Base-by-base conservation (phyloP, 2,113 vertebrate genomes). In the Hyperopisus bebe region DNA sequence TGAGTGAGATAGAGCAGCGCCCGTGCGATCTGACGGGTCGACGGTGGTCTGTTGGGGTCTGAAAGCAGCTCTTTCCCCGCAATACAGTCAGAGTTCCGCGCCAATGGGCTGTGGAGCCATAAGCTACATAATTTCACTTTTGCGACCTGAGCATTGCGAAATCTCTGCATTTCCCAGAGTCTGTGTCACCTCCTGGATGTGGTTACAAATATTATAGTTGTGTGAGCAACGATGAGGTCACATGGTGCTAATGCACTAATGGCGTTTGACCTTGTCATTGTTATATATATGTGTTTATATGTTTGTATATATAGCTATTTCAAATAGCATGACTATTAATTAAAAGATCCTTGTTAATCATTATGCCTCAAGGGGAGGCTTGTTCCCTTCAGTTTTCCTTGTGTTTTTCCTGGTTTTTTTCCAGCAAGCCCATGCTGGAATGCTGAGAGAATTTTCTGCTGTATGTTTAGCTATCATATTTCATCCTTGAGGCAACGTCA, bases 331-430 rank as follows among this genome's bases (percentile, higher is more conserved):
- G 92, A 92, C 92, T 85, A 91, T 93, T 94, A 94, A 95, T 94
- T 93, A 93, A 92, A 90, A 92, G 88, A 89, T 91, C 89, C 91
- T 89, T 92, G 94, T 93, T 93, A 94, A 94, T 94, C 92, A 93
- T 91, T 90, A 90, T 90, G 46, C 3, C 88, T 88, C 48, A 88
- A 91, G 92, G 92, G 89, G 90, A 93, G 92, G 93, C 90, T 93
- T 55, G 90, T 89, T 91, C 62, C 91, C 89, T 92, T 91, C 53
- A 53, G 88, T 50, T 90, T 92, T 92, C 94, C 92, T 92, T 92
- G 89, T 89, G 93, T 92, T 90, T 92, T 90, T 93, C 89, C 89
- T 44, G 66, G 4, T 66, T 24, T 88, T 39, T 82, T 39, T 8
- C 6, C 31, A 31, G 80, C 27, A 42, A 80, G 13, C 91, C 90